Conservation (phyloP, 2,113 vertebrate genomes). For the Rhinichthys klamathensis region DNA sequence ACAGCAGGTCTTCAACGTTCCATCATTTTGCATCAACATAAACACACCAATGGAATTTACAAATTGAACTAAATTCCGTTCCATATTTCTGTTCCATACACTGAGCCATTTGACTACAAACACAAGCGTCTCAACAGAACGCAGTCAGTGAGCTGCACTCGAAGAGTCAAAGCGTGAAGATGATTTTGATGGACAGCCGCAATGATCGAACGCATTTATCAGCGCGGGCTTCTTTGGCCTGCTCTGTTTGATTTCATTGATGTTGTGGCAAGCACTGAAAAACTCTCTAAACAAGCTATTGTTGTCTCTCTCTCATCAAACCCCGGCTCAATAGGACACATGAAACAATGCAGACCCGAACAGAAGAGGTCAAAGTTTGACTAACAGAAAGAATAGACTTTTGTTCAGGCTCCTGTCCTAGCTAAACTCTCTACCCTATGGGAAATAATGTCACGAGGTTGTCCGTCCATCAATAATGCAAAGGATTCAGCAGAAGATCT, state of each 20-base stretch:
- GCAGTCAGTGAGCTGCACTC: background rate
- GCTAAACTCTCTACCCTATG: conserved; percentile 2
- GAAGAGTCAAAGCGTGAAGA: conserved; percentile 12
- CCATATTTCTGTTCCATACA: background rate
- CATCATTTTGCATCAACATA: background rate
- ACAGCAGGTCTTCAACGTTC: background rate
- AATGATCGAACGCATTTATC: conserved; percentile 16
- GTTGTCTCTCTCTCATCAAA: conserved; percentile 67
- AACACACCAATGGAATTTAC: background rate
- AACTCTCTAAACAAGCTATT: conserved; percentile 63
- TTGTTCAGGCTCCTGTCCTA: conserved; percentile 24
- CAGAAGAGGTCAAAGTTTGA: conserved; percentile 71
- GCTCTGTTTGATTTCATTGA: conserved; percentile 51
- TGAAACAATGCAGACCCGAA: conserved; percentile 72
- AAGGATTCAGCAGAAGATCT: background rate
- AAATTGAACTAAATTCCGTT: background rate
- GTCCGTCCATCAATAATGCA: background rate
- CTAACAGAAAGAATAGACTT: conserved; percentile 46
- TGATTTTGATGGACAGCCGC: conserved; percentile 29
- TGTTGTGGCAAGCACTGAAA: conserved; percentile 34
- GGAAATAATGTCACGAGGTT: conserved; percentile 4
- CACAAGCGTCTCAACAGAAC: conserved; percentile 12
- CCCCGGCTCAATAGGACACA: conserved; percentile 72
- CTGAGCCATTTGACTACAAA: background rate
- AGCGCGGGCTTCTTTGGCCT: background rate